A percentile compares a stretch with the other conserved stretches of the same genome.
These are phyloP conservation scores for Luperina nickerlii DNA, from an alignment of 2,888 invertebrate species.

Conservation along the genomic window DNA sequence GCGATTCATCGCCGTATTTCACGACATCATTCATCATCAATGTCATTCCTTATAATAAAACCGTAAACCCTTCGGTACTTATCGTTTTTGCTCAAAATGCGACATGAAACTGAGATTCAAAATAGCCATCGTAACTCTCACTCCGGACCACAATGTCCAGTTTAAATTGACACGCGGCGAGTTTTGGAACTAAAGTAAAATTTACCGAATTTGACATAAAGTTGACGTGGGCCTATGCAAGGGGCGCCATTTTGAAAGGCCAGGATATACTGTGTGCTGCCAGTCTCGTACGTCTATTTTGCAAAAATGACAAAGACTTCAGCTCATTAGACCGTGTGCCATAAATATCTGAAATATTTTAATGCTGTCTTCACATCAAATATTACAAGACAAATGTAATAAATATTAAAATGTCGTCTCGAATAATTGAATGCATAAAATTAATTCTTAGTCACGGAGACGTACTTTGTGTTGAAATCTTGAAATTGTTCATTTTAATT, in stretches of 20 bases:
- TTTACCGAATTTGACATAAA: slow-evolving; percentile 24
- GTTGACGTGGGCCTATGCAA: neutral
- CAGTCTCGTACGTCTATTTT: slow-evolving; percentile 46
- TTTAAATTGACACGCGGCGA: slow-evolving; percentile 6
- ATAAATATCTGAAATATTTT: slow-evolving; percentile 62
- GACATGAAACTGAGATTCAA: slow-evolving; percentile 33
- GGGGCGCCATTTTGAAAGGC: slow-evolving; percentile 13
- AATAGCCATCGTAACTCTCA: slow-evolving; percentile 43
- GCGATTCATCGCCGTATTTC: slow-evolving; percentile 36
- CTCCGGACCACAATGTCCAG: slow-evolving; percentile 6
- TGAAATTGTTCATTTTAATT: slow-evolving; percentile 10
- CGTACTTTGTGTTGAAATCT: slow-evolving; percentile 20
- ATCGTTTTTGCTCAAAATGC: slow-evolving; percentile 38
- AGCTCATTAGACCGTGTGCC: slow-evolving; percentile 56
- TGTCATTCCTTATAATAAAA: slow-evolving; percentile 50
- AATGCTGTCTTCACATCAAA: slow-evolving; percentile 57
- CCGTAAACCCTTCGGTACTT: slow-evolving; percentile 11
- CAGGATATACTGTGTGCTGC: neutral
- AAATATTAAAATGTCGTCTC: slow-evolving; percentile 60
- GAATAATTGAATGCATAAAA: slow-evolving; percentile 55
- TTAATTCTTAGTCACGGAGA: slow-evolving; percentile 57
- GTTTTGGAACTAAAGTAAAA: slow-evolving; percentile 3
- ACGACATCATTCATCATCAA: slow-evolving; percentile 37
- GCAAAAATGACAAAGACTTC: slow-evolving; percentile 40
- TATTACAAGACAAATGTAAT: slow-evolving; percentile 53